Evolutionary conservation across 2,888 invertebrate species (phyloP), one percentile per base, ranked within the genome.

Genomic region (Polyommatus iphigenia): DNA sequence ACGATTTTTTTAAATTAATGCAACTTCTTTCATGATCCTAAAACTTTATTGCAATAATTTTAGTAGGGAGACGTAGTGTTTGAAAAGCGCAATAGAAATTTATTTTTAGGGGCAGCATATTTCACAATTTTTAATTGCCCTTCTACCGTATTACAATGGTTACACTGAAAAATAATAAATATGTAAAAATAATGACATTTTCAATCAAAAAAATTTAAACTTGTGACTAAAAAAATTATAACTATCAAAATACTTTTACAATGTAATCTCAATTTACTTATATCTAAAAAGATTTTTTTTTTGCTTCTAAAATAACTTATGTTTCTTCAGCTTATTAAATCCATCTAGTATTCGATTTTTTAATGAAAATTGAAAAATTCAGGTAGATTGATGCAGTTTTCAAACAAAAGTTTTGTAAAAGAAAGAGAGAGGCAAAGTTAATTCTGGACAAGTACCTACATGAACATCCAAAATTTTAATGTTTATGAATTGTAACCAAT

Each of bases 61-160:
- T 87, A 91, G 79, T 92, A 92, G 2, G 88, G 89, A 13, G 91
- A 91, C 18, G 87, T 87, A 41, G 81, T 83, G 76, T 87, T 89
- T 80, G 83, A 82, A 78, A 91, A 36, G 54, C 91, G 90, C 78
- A 85, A 86, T 20, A 90, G 81, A 81, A 82, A 87, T 85, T 85
- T 91, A 79, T 89, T 87, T 79, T 85, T 87, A 32, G 92, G 91
- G 62, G 88, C 80, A 59, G 83, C 78, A n/a, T 89, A 75, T 89
- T 89, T 92, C 57, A 89, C 20, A 46, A 88, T 82, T 80, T 84
- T 85, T 13, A 79, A 79, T 78, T 36, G 78, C n/a, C 82, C 82
- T 24, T 81, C 81, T 79, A 78, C n/a, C n/a, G 84, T 85, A 75
- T 83, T 85, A 82, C 90, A 90, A 78, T 81, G 82, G 18, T 85